Conservation (phyloP, 2,113 vertebrate genomes). For the Ancistrus triradiatus region DNA sequence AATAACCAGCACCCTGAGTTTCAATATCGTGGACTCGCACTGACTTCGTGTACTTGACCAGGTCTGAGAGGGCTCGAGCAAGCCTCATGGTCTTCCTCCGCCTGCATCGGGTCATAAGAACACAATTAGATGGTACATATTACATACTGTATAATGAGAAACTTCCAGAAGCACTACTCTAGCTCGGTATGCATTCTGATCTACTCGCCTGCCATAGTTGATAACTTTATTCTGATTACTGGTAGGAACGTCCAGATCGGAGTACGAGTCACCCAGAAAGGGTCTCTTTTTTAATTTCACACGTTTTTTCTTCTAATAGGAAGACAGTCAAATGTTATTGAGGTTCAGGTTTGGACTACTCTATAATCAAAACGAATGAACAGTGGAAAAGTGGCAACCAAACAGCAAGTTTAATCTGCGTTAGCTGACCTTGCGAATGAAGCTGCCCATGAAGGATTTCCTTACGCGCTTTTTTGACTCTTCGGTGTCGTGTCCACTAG, state of each 20-base stretch:
- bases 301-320: constrained; percentile 78
- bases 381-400: background rate
- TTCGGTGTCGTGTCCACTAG: too few species aligned
- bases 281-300: constrained; percentile 72
- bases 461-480: too few species aligned
- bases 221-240: constrained; percentile 69
- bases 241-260: constrained; percentile 66
- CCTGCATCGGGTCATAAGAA: constrained; percentile 37
- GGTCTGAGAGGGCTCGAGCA: constrained; percentile 88
- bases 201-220: constrained; percentile 76
- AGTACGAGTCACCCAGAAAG: constrained; percentile 74
- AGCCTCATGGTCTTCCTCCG: constrained; percentile 93
- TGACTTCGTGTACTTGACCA: constrained; percentile 94
- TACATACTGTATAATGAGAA: background rate
- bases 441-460: too few species aligned
- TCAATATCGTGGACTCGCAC: constrained; percentile 88
- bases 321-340: too few species aligned
- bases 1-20: constrained; percentile 72
- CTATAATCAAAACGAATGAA: too few species aligned
- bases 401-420: too few species aligned
- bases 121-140: too few species aligned
- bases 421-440: too few species aligned
- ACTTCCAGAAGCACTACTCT: background rate
- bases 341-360: too few species aligned
- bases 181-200: background rate